Evolutionary conservation across 2,113 vertebrate genomes (phyloP), one percentile per base, ranked within the genome.

Genomic region (Orycteropus afer): DNA sequence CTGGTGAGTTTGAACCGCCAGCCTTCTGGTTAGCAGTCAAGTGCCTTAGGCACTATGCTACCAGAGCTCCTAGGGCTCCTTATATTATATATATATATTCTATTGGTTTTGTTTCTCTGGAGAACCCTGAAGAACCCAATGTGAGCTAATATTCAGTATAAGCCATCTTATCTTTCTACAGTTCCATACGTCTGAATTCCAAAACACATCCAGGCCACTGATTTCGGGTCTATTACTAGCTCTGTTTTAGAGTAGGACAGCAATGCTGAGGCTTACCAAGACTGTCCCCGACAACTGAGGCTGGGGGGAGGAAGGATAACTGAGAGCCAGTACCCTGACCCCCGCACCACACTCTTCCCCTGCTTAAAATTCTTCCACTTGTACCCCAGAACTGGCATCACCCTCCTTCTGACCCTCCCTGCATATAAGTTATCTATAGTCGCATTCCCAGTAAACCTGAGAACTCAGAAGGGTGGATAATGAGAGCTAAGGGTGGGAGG

Each of bases 161-260:
- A 0, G 0, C 3, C 18, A 2, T 9, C n/a, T 53, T n/a, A 20
- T 32, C 80, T 61, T 57, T 86, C 51, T 13, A 29, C 7, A 40
- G 63, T 0, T 1, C 69, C 18, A 1, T 2, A 8, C 4, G 2
- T 1, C 51, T 15, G 5, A n/a, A 37, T 61, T 23, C 25, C 10
- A 20, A 59, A 27, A 59, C 57, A 59, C 57, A 57, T 40, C 77
- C 37, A 73, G n/a, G 42, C 74, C 86, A 9, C 32, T 2, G 2
- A 34, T 17, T n/a, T 49, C 80, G 13, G 29, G 85, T 17, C 11
- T 11, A 0, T 5, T 11, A 71, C 17, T 10, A 71, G 67, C 29
- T 86, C 42, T 29, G 7, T 1, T 74, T 15, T 79, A 53, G 73
- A 86, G 74, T 0, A 15, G 27, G 80, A 86, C 25, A 63, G 47